Conservation (phyloP, 2,113 vertebrate species). For the Lucifuga dentata region DNA sequence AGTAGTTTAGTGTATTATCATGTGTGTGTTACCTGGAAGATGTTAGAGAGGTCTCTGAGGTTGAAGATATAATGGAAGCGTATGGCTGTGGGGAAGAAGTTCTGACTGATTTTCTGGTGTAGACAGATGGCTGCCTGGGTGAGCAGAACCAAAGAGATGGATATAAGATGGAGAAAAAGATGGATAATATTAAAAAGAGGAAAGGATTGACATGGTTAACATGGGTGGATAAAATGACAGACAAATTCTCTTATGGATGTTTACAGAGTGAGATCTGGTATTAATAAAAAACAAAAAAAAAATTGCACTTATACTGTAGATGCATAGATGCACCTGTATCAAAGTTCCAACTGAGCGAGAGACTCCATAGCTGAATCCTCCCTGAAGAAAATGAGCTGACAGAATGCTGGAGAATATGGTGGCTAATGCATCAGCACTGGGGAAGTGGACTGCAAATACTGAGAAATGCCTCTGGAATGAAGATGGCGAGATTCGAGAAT, state of each 20-base stretch:
- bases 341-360: constrained; percentile 80
- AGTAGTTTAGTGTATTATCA: not conserved
- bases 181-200: not conserved
- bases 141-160: constrained; percentile 15
- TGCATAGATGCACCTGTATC: constrained; percentile 65
- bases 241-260: not conserved
- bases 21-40: constrained; percentile 80
- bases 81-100: constrained; percentile 85
- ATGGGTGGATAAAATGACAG: not conserved
- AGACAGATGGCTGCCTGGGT: constrained; percentile 82
- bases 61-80: constrained; percentile 88
- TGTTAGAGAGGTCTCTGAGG: constrained; percentile 81
- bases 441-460: constrained; percentile 84
- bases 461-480: constrained; percentile 83
- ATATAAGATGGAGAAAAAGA: not conserved
- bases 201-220: not conserved
- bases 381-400: constrained; percentile 84
- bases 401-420: constrained; percentile 83
- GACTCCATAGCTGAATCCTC: constrained; percentile 83
- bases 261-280: not conserved
- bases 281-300: not conserved
- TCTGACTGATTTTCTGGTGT: constrained; percentile 87
- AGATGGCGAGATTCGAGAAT: not conserved
- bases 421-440: constrained; percentile 74
- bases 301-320: not conserved